A percentile compares a stretch with the other conserved stretches of the same genome.
Conservation (phyloP, 2,888 invertebrate genomes). For the Apodemia duryi region DNA sequence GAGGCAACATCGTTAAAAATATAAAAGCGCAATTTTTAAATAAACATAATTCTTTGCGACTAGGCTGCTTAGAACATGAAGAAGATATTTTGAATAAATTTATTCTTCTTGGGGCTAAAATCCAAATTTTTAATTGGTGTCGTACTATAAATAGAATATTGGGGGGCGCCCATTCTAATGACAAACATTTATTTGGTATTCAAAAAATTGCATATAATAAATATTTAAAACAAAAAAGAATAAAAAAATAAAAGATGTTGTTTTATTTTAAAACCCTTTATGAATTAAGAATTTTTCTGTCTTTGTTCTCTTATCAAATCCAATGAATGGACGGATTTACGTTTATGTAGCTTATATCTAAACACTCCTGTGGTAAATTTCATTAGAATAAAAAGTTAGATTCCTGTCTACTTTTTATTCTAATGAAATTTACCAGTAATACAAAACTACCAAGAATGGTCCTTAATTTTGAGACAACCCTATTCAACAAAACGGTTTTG, state of each 20-base stretch:
- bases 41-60: no score
- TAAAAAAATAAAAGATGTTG: background rate
- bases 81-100: background rate
- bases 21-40: background rate
- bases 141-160: background rate
- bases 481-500: no score
- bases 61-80: no score
- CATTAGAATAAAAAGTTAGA: no score
- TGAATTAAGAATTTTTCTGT: background rate
- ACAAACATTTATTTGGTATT: background rate
- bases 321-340: background rate
- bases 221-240: background rate
- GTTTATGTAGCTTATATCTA: background rate
- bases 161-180: background rate
- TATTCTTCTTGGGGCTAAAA: conserved; percentile 7
- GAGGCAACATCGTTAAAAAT: background rate
- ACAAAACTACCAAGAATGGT: no score
- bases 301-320: background rate
- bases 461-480: no score
- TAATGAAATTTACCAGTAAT: no score
- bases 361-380: no score
- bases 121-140: conserved; percentile 2
- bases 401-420: no score
- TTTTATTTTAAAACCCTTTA: background rate
- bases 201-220: background rate